These are phyloP conservation scores for Zaprionus nigranus DNA, from an alignment of 1,140 invertebrate genomes.

Conservation along the genomic window DNA sequence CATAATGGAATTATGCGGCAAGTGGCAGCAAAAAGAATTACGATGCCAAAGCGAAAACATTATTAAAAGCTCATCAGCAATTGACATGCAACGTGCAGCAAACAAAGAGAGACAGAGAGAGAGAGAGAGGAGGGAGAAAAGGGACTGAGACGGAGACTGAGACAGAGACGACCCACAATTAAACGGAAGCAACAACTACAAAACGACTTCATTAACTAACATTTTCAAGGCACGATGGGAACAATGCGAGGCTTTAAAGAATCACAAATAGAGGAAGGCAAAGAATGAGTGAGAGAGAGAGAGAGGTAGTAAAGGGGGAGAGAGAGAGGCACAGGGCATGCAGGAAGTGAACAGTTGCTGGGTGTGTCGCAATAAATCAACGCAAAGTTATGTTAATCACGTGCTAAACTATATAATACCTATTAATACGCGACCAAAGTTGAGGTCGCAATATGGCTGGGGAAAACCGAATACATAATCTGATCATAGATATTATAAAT, in stretches of 20 bases:
- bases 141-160: conserved; percentile 33
- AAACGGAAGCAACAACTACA: conserved; percentile 76
- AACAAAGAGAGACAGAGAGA: not conserved
- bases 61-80: conserved; percentile 82
- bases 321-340: not conserved
- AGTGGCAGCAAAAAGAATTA: conserved; percentile 71
- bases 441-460: not conserved
- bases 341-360: conserved; percentile 6
- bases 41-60: conserved; percentile 75
- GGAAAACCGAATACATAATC: not conserved
- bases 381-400: conserved; percentile 1
- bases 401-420: conserved; percentile 10
- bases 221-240: conserved; percentile 40
- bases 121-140: conserved; percentile 6
- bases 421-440: not conserved
- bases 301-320: not conserved
- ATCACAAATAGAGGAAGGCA: not conserved
- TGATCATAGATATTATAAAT: not conserved
- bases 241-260: conserved; percentile 35
- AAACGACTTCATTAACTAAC: conserved; percentile 78
- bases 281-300: not conserved
- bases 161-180: conserved; percentile 60
- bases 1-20: conserved; percentile 79
- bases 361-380: conserved; percentile 1
- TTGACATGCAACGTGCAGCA: conserved; percentile 62